These are phyloP conservation scores for Drosophila tristis DNA, from an alignment of 1,140 invertebrate species.

Conservation along the genomic window DNA sequence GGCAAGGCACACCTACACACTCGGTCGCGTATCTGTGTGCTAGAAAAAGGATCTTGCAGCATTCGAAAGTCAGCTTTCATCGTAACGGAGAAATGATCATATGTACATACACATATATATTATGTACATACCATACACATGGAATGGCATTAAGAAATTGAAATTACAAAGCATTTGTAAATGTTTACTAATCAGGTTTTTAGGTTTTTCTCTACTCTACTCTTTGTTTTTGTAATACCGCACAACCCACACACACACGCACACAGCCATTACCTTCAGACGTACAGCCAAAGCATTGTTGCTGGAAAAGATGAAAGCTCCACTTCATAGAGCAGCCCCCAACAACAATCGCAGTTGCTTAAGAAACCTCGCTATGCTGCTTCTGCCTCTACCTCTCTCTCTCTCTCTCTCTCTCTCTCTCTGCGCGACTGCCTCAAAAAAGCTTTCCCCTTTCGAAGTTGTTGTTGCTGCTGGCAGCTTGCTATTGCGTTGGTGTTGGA, in stretches of 20 bases:
- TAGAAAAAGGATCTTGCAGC: slow-evolving; percentile 52
- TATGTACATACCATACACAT: background rate
- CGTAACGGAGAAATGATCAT: no score
- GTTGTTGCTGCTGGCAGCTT: slow-evolving; percentile 11
- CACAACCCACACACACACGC: slow-evolving; percentile 28
- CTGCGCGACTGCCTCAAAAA: slow-evolving; percentile 40
- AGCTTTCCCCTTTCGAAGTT: slow-evolving; percentile 52
- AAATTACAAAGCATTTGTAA: slow-evolving; percentile 45
- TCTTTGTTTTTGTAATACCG: slow-evolving; percentile 52
- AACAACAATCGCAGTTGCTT: slow-evolving; percentile 13
- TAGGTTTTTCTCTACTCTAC: slow-evolving; percentile 54
- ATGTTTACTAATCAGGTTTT: slow-evolving; percentile 64
- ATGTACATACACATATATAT: background rate
- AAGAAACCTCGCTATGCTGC: slow-evolving; percentile 32
- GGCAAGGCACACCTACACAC: background rate
- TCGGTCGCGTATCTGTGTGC: slow-evolving; percentile 5
- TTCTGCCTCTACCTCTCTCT: slow-evolving; percentile 6
- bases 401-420: slow-evolving; percentile 7
- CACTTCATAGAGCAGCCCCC: slow-evolving; percentile 37
- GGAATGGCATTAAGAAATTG: slow-evolving; percentile 39
- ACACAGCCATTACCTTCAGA: slow-evolving; percentile 6
- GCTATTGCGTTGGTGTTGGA: slow-evolving; percentile 36
- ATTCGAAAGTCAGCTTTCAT: background rate
- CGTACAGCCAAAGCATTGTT: slow-evolving; percentile 40
- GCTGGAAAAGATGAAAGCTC: slow-evolving; percentile 61